Percentiles rank a stretch among this genome's conserved stretches.
Conservation (phyloP, 2,888 invertebrate genomes). For the Chirona hameri region DNA sequence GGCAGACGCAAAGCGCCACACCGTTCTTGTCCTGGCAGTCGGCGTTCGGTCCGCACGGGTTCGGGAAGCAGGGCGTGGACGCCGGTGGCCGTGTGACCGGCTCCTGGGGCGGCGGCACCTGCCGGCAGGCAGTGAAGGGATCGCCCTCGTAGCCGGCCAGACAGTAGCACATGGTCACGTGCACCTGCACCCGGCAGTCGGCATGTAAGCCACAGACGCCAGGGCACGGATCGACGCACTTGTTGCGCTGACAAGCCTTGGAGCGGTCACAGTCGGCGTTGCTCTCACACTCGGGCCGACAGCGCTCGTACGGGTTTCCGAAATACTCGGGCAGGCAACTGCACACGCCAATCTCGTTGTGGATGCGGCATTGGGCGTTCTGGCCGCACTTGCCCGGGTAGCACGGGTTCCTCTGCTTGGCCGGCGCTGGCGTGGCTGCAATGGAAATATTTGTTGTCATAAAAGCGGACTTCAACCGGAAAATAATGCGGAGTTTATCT, state of each 20-base stretch:
- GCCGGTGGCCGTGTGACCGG: not conserved
- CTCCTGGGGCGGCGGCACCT: not conserved
- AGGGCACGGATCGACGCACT: no score
- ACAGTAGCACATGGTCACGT: slow-evolving; percentile 70
- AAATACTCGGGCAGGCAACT: slow-evolving; percentile 70
- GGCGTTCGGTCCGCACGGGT: slow-evolving; percentile 74
- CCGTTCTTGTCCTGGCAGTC: slow-evolving; percentile 53
- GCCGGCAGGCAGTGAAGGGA: slow-evolving; percentile 64
- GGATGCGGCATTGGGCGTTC: slow-evolving; percentile 79
- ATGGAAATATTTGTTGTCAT: not conserved
- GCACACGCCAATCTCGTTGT: slow-evolving; percentile 66
- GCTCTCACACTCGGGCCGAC: slow-evolving; percentile 77
- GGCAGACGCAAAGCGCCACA: slow-evolving; percentile 68
- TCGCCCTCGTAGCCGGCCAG: slow-evolving; percentile 71
- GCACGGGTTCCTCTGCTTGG: slow-evolving; percentile 34
- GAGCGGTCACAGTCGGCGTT: slow-evolving; percentile 72
- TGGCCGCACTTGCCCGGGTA: slow-evolving; percentile 58
- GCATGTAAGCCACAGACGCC: slow-evolving; percentile 64
- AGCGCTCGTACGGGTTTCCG: slow-evolving; percentile 70
- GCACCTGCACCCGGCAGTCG: slow-evolving; percentile 60
- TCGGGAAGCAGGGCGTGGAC: slow-evolving; percentile 34
- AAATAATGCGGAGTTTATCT: no score
- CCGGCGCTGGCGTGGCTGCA: not conserved
- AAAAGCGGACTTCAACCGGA: no score
- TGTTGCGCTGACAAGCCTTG: slow-evolving; percentile 70